Percentiles rank a stretch among this genome's conserved stretches.
Evolutionary conservation across 1,140 invertebrate species (phyloP).

Genomic region (Caerostris darwini): DNA sequence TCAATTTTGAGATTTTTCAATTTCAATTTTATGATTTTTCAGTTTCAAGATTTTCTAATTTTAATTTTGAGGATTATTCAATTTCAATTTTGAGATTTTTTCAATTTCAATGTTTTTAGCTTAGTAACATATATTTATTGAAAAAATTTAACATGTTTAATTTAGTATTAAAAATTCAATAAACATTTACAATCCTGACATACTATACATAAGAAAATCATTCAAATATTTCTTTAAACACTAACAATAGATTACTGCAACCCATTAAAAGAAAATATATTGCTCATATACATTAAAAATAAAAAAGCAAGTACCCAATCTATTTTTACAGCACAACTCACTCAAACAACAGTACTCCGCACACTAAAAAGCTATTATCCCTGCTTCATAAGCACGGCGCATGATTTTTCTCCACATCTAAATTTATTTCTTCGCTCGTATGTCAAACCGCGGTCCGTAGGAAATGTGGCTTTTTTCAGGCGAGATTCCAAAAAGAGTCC

Average conservation of each 20-base stretch:
- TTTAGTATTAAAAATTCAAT: neutral
- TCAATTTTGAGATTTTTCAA: too few relatives aligned
- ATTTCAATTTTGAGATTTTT: too few relatives aligned
- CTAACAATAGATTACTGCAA: neutral
- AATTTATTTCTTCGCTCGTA: slow-evolving; percentile 22
- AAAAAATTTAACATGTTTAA: neutral
- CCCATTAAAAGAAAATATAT: neutral
- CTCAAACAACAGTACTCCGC: neutral
- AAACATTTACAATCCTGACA: neutral
- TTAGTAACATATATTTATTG: too few relatives aligned
- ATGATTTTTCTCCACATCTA: slow-evolving; percentile 10
- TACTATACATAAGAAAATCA: neutral
- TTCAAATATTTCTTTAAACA: neutral
- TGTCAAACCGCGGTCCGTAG: neutral
- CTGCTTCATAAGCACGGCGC: neutral
- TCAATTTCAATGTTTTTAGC: too few relatives aligned
- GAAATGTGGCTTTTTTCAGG: slow-evolving; percentile 18
- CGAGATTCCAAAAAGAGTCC: slow-evolving; percentile 31
- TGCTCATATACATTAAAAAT: neutral
- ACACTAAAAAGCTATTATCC: slow-evolving; percentile 2
- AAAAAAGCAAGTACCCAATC: neutral
- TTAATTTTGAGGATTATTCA: too few relatives aligned
- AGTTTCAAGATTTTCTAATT: too few relatives aligned
- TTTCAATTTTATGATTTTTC: too few relatives aligned
- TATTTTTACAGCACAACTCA: neutral